Evolutionary conservation across 2,888 invertebrate genomes (phyloP), one percentile per base, ranked within the genome.

Genomic region (Nebria salina): DNA sequence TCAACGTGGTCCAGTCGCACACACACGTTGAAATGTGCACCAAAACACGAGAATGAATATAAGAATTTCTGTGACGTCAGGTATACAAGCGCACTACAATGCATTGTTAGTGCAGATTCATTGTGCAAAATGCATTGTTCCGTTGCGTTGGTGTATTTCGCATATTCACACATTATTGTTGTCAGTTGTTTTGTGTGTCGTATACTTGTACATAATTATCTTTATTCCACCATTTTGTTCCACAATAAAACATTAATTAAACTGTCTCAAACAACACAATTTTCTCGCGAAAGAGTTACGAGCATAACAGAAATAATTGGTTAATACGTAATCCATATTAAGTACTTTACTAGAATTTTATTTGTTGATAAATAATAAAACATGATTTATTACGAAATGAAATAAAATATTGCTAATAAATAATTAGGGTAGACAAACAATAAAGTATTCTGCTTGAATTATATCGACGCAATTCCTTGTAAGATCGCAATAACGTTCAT

Each of bases 31-130:
- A 25, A 66, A 25, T 66, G 66, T 2, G 7, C n/a, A 66, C 34
- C 34, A 34, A 66, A 66, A 66, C 34, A 34, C 4, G 34, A 7
- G 25, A 70, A 70, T 70, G 70, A 70, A 26, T 70, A 25, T 70
- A 15, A 5, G 20, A 20, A 70, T 26, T 70, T 25, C n/a, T 15
- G 70, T 70, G 70, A 70, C 70, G 34, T 26, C 70, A 34, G 7
- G 54, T 54, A 13, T 13, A 54, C 54, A 54, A 20, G 20, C 20
- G 20, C 54, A 54, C 54, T 54, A 13, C 54, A 8, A 54, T 66
- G 70, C 15, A 70, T 70, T 70, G 70, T 70, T 70, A 70, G 25
- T 70, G 70, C 70, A 34, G 70, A 70, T 70, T 70, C 70, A 70
- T 70, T 70, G 70, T 34, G 70, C 11, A 70, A 70, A 70, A 70